These are phyloP conservation scores for Hybognathus amarus DNA, from an alignment of 2,797 vertebrate genomes.

Conservation along the genomic window DNA sequence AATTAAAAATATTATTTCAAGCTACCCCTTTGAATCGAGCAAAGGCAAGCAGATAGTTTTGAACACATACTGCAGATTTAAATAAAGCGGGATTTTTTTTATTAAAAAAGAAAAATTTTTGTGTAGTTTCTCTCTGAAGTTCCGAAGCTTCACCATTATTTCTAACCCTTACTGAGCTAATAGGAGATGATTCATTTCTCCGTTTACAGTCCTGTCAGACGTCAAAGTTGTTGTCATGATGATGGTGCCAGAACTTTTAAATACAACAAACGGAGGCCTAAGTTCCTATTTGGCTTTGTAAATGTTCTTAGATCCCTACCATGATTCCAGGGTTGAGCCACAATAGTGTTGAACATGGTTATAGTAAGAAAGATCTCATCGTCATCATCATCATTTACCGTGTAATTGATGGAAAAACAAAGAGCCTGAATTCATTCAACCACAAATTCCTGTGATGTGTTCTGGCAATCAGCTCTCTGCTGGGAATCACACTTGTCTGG, in stretches of 20 bases:
- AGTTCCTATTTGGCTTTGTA: neutral
- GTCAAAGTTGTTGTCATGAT: neutral
- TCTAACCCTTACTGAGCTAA: neutral
- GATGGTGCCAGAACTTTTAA: neutral
- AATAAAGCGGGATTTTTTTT: no score
- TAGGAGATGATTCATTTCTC: neutral
- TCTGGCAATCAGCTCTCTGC: slow-evolving; percentile 60
- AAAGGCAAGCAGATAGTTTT: no score
- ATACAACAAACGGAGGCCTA: neutral
- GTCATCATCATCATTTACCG: neutral
- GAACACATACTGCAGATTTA: no score
- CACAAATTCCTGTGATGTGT: slow-evolving; percentile 67
- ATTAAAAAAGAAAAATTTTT: no score
- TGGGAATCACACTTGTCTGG: slow-evolving; percentile 49
- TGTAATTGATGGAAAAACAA: slow-evolving; percentile 40
- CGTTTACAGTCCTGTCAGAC: neutral
- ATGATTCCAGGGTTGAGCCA: neutral
- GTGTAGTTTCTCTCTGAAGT: neutral
- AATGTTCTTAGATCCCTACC: neutral
- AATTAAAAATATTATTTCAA: no score
- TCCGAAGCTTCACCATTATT: neutral
- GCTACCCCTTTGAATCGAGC: no score
- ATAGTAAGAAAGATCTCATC: slow-evolving; percentile 29
- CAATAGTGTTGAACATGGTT: neutral
- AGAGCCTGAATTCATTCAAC: slow-evolving; percentile 56